Base-by-base conservation (phyloP, 2,888 invertebrate genomes). In the Gastracanthus pulcherrimus region DNA sequence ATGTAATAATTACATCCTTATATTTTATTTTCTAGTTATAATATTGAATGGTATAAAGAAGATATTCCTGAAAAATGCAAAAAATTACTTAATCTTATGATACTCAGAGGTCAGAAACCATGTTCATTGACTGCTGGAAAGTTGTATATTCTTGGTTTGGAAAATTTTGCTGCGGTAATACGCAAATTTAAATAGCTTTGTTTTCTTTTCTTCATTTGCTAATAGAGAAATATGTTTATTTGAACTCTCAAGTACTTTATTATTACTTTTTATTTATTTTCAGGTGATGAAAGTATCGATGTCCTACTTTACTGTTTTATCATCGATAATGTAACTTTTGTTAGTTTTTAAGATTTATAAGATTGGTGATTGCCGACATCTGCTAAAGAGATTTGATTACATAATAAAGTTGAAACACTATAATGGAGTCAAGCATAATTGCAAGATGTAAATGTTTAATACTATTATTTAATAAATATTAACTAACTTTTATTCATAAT, bases 301-400 rank as follows among this genome's bases (percentile, higher is more conserved):
- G 62, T 83, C 83, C 16, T 83, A 83, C 9, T 81, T 83, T 41
- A 83, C 83, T 36, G 78, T 83, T 5, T 34, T 83, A 11, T 76
- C 79, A 6, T 76, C 81, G 13, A 19, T 83, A 2, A 75, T 55
- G 48, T 82, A 76, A 60, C 41, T n/a, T 19, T 23, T n/a, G n/a
- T n/a, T n/a, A n/a, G n/a, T n/a, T n/a, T n/a, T n/a, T n/a, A n/a
- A n/a, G n/a, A n/a, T n/a, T n/a, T n/a, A n/a, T n/a, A n/a, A n/a
- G n/a, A n/a, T n/a, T n/a, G n/a, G n/a, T n/a, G n/a, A n/a, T n/a
- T n/a, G n/a, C n/a, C n/a, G n/a, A n/a, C n/a, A n/a, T n/a, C n/a
- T n/a, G n/a, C n/a, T n/a, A n/a, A n/a, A n/a, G n/a, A n/a, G n/a
- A n/a, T n/a, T n/a, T n/a, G n/a, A n/a, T n/a, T n/a, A n/a, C n/a